Percentiles rank a stretch among this genome's conserved stretches.
Evolutionary conservation across 1,140 invertebrate genomes (phyloP).

Genomic region (Cecropterus lyciades): DNA sequence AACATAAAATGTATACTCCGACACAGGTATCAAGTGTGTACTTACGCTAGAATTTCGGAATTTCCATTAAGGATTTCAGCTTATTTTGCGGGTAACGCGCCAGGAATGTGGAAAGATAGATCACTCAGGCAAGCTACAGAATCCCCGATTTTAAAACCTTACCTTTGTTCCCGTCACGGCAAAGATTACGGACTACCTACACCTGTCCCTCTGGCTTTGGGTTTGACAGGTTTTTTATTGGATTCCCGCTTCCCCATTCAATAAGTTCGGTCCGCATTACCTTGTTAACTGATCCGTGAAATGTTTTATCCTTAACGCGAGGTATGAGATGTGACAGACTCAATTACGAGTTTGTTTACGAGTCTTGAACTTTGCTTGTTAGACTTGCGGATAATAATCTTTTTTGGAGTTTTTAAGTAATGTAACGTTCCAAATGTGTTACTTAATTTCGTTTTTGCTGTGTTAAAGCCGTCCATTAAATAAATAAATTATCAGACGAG

Average conservation of each 20-base stretch:
- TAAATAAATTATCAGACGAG: too few relatives aligned
- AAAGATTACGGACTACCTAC: constrained; percentile 39
- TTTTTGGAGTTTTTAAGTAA: constrained; percentile 5
- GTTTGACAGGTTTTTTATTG: constrained; percentile 74
- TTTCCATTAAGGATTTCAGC: too few relatives aligned
- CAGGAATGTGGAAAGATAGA: neutral
- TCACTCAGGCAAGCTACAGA: neutral
- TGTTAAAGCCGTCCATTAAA: too few relatives aligned
- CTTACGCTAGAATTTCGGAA: too few relatives aligned
- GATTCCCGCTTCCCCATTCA: constrained; percentile 65
- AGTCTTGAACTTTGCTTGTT: constrained; percentile 27
- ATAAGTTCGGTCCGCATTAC: constrained; percentile 67
- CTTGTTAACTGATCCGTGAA: constrained; percentile 63
- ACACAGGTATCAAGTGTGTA: too few relatives aligned
- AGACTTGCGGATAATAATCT: constrained; percentile 1
- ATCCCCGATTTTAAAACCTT: constrained; percentile 27
- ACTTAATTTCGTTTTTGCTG: too few relatives aligned
- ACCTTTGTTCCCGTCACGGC: constrained; percentile 26
- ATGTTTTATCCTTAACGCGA: constrained; percentile 53
- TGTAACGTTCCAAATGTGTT: too few relatives aligned
- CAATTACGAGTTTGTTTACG: constrained; percentile 47
- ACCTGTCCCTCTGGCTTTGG: constrained; percentile 60
- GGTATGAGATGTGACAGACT: constrained; percentile 44
- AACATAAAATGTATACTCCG: too few relatives aligned
- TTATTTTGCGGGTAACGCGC: neutral